These are phyloP conservation scores for Drosophila borealis DNA, from an alignment of 2,888 invertebrate genomes.

Conservation along the genomic window DNA sequence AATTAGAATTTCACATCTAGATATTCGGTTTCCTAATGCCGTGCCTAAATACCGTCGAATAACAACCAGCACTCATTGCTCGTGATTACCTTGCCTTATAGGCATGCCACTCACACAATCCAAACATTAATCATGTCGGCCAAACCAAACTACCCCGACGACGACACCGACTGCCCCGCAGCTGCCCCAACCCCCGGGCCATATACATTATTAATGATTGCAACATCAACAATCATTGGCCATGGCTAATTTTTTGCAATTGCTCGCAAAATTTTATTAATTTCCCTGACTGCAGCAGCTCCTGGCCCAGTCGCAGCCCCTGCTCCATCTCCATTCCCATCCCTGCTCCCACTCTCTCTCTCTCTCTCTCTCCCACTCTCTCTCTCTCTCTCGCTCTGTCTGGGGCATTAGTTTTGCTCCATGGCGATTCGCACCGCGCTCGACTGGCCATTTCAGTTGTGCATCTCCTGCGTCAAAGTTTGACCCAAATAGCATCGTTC, in stretches of 20 bases:
- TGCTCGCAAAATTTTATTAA: constrained; percentile 68
- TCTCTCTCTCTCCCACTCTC: background rate
- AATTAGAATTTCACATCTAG: constrained; percentile 13
- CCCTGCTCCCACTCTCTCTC: background rate
- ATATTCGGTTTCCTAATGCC: background rate
- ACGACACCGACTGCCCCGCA: background rate
- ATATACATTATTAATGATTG: constrained; percentile 60
- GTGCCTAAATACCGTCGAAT: constrained; percentile 5
- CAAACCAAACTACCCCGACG: constrained; percentile 11
- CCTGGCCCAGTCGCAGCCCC: background rate
- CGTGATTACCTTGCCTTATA: constrained; percentile 38
- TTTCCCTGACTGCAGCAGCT: constrained; percentile 28
- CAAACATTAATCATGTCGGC: constrained; percentile 62
- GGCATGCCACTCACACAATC: constrained; percentile 64
- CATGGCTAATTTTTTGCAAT: constrained; percentile 69
- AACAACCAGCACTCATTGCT: constrained; percentile 20
- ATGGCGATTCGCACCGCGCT: constrained; percentile 53
- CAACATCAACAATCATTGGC: constrained; percentile 66
- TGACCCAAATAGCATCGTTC: constrained; percentile 54
- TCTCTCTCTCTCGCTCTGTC: background rate
- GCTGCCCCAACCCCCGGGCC: background rate
- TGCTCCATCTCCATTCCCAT: background rate
- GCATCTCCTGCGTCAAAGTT: constrained; percentile 45
- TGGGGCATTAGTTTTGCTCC: constrained; percentile 38
- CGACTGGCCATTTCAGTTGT: constrained; percentile 53